Base-by-base conservation (phyloP, 2,888 invertebrate genomes). In the Thera britannica region DNA sequence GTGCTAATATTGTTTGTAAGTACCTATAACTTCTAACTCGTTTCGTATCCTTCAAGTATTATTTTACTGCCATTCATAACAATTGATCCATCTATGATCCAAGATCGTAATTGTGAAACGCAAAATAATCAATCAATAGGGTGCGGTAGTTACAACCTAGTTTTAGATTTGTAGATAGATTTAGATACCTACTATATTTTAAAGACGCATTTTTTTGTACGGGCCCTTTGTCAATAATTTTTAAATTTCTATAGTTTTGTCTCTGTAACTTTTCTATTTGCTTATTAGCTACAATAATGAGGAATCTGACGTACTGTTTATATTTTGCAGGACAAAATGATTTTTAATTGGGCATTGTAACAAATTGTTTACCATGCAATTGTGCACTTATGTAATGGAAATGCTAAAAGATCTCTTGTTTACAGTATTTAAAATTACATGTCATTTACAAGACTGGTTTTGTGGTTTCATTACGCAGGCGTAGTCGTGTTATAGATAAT, bases 351-450 rank as follows among this genome's bases (percentile, higher is more conserved):
- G 51, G 59, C 49, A 49, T 58, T 58, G 51, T 48, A 59, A 58
- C 7, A 8, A 48, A 2, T 65, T 58, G 12, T 64, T 34, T 67
- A 58, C 38, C 49, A 71, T 77, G 75, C 76, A 41, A 44, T 9
- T 23, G 72, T 78, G 56, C 74, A 82, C 79, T 76, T 81, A 83
- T 78, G 78, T 87, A 88, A 86, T 84, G 83, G 84, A 89, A 86
- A 86, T 84, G 82, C 81, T 86, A 86, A 85, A 85, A 87, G 93
- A 93, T 93, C 93, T 93, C 93, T 92, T 89, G 88, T 92, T 91
- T 92, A 89, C 93, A 93, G 92, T 92, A 92, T 93, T 93, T 90
- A 87, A 89, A 90, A 93, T 92, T 91, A 93, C 87, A 92, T 87
- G 92, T 92, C 90, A 90, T 93, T 93, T 92, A 90, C 90, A 92